Base-by-base conservation (phyloP, 2,113 vertebrate genomes). In the Chionodraco myersi region DNA sequence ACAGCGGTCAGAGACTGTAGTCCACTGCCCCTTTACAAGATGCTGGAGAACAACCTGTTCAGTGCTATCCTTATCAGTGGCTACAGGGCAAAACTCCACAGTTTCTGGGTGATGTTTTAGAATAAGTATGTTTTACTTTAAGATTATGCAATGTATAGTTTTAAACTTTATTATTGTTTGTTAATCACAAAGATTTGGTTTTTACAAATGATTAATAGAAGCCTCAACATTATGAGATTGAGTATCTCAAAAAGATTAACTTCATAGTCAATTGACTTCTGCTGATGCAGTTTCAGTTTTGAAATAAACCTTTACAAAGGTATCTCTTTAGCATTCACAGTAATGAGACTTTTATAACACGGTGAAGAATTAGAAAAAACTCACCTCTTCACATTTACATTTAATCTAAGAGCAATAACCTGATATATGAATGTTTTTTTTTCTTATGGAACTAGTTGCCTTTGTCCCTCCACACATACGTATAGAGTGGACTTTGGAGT, bases 11-110 rank as follows among this genome's bases (percentile, higher is more conserved):
- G 48, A 61, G 73, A 77, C 62, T 82, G 74, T 54, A 77, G 73
- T 77, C 80, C 80, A 82, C 36, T 44, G 34, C 59, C 45, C 16
- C 60, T 59, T 52, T 66, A 51, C 30, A 80, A 80, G 56, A 54
- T 44, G 56, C 21, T 75, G 69, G 53, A 82, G 71, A 82, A 76
- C 58, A 30, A 67, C 11, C 30, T 66, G 61, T 65, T 45, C 54
- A 53, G 61, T 72, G 47, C 54, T 49, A 62, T 47, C 45, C 60
- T 76, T 82, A 82, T 82, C 79, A 76, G 15, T 58, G 16, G 3
- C 45, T 1, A 18, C 3, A 49, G 23, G 23, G 16, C 34, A 74
- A 13, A 56, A 62, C 23, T 49, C n/a, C 44, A 65, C 44, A 65
- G 47, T 75, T 58, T 65, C 59, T 71, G 44, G 21, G 11, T 45